A percentile compares a stretch with the other conserved stretches of the same genome.
These are phyloP conservation scores for Phainopepla nitens DNA, from an alignment of 2,113 vertebrate species.

Conservation along the genomic window DNA sequence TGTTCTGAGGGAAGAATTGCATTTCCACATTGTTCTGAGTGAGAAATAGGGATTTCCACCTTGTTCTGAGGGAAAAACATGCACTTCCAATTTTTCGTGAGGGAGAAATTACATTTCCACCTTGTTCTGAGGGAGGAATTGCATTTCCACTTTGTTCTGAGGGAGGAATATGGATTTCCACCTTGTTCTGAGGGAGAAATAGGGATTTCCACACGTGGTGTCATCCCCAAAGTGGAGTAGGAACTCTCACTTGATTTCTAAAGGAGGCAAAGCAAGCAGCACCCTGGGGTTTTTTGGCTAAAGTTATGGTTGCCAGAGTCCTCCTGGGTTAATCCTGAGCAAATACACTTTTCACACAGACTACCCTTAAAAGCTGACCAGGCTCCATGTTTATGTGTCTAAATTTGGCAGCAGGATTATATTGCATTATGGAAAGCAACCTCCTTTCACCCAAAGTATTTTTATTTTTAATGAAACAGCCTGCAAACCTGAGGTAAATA, in stretches of 20 bases:
- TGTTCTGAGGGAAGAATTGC: not conserved
- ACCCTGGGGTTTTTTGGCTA: not conserved
- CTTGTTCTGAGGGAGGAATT: not conserved
- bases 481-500: not conserved
- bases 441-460: not conserved
- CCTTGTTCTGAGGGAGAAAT: not conserved
- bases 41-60: not conserved
- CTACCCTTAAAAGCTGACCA: not conserved
- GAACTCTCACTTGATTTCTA: not conserved
- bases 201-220: not conserved
- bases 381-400: not conserved
- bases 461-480: not conserved
- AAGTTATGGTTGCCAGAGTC: not conserved
- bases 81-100: not conserved
- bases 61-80: not conserved
- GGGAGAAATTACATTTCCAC: not conserved
- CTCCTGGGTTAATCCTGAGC: not conserved
- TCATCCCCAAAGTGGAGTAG: not conserved
- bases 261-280: not conserved
- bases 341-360: not conserved
- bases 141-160: not conserved
- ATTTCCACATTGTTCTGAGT: not conserved
- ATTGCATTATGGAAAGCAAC: not conserved
- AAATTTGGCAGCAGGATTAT: not conserved
- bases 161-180: not conserved